Conservation (phyloP, 1,140 invertebrate species). For the Gryon sp. region DNA sequence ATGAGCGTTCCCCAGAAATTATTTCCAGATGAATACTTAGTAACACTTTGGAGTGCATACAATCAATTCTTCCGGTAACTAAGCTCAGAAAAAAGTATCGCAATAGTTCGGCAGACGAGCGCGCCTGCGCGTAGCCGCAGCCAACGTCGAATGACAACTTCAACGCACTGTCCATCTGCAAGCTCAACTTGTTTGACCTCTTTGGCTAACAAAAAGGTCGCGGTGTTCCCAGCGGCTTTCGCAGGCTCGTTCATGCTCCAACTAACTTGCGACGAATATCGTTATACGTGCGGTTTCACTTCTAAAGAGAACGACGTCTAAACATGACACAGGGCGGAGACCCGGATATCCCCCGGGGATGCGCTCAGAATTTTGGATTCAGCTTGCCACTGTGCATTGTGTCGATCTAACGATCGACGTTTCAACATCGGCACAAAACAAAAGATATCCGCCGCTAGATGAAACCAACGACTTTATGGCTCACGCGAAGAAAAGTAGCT, state of each 20-base stretch:
- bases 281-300: constrained; percentile 46
- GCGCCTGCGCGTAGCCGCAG: constrained; percentile 69
- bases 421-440: constrained; percentile 17
- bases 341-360: constrained; percentile 44
- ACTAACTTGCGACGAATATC: constrained; percentile 55
- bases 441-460: constrained; percentile 24
- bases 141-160: constrained; percentile 73
- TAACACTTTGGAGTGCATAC: constrained; percentile 4
- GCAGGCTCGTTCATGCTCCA: constrained; percentile 51
- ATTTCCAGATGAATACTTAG: constrained; percentile 32
- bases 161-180: constrained; percentile 66
- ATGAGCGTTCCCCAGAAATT: constrained; percentile 17
- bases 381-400: constrained; percentile 19
- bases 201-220: constrained; percentile 70
- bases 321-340: constrained; percentile 42
- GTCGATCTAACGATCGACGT: constrained; percentile 45
- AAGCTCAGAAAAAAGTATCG: constrained; percentile 73
- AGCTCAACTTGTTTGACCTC: constrained; percentile 64
- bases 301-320: constrained; percentile 20
- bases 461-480: not conserved
- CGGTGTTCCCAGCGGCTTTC: constrained; percentile 62
- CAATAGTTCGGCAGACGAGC: constrained; percentile 69
- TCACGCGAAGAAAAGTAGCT: constrained; percentile 13
- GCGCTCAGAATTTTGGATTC: constrained; percentile 35
- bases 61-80: constrained; percentile 36